A percentile compares a stretch with the other conserved stretches of the same genome.
Conservation (phyloP, 2,888 invertebrate genomes). For the Spialia ferax region DNA sequence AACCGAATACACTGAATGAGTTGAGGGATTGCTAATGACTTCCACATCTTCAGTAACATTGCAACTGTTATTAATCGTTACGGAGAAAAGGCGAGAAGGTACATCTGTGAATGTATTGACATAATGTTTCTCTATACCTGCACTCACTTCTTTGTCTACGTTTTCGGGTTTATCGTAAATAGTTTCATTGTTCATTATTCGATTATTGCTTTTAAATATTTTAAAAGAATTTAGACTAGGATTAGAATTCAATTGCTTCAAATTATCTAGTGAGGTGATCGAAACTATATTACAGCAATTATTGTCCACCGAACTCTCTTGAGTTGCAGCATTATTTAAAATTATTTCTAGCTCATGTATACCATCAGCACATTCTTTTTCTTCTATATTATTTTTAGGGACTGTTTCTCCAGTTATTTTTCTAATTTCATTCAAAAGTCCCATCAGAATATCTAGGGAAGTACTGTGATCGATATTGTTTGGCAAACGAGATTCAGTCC, state of each 20-base stretch:
- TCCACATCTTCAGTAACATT: slow-evolving; percentile 56
- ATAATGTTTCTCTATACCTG: slow-evolving; percentile 52
- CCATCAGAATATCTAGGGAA: slow-evolving; percentile 74
- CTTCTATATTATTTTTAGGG: slow-evolving; percentile 36
- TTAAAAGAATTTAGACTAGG: slow-evolving; percentile 60
- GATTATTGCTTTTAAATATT: slow-evolving; percentile 51
- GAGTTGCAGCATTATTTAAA: slow-evolving; percentile 51
- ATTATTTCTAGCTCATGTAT: slow-evolving; percentile 55
- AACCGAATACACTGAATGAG: slow-evolving; percentile 56
- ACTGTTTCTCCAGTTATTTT: slow-evolving; percentile 68
- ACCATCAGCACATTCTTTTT: slow-evolving; percentile 41
- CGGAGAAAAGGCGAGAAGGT: slow-evolving; percentile 57
- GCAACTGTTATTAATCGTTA: slow-evolving; percentile 53
- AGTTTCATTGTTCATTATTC: slow-evolving; percentile 16
- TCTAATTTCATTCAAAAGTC: slow-evolving; percentile 76
- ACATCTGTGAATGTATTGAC: slow-evolving; percentile 60
- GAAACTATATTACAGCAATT: slow-evolving; percentile 55
- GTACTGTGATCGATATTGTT: slow-evolving; percentile 61
- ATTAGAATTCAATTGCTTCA: slow-evolving; percentile 59
- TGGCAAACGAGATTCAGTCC: slow-evolving; percentile 34
- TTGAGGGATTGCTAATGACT: slow-evolving; percentile 58
- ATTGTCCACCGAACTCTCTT: slow-evolving; percentile 50
- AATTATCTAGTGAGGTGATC: slow-evolving; percentile 59
- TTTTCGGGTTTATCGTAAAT: slow-evolving; percentile 44
- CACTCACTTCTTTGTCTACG: slow-evolving; percentile 67